Conservation (phyloP, 2,888 invertebrate genomes). For the Caenorhabditis sulstoni region DNA sequence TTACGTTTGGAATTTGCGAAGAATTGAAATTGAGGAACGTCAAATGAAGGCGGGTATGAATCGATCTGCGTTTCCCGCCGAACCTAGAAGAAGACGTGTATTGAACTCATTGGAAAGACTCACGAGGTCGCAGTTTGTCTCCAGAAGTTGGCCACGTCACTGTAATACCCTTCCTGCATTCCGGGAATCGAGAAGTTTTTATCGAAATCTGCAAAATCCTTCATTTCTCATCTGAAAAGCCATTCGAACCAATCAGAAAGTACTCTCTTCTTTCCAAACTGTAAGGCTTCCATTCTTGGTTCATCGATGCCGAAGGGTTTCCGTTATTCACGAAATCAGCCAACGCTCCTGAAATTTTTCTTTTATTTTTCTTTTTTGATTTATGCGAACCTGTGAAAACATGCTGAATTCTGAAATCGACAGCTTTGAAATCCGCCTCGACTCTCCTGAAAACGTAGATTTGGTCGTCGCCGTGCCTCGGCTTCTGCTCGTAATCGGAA, state of each 20-base stretch:
- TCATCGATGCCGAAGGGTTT: background rate
- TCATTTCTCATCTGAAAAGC: background rate
- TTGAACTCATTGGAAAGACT: background rate
- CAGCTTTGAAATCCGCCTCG: background rate
- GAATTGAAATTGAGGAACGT: background rate
- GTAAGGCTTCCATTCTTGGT: background rate
- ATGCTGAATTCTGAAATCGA: background rate
- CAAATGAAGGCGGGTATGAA: background rate
- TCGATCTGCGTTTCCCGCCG: background rate
- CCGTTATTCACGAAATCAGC: background rate
- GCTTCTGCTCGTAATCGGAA: background rate
- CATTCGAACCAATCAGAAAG: background rate
- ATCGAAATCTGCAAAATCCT: background rate
- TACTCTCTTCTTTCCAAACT: conserved; percentile 1
- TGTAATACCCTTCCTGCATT: background rate
- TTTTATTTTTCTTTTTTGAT: too few species aligned
- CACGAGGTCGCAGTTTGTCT: background rate
- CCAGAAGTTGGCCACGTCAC: background rate
- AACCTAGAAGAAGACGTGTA: background rate
- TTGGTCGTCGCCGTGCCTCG: background rate
- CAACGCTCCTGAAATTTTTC: background rate
- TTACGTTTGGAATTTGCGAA: conserved; percentile 1
- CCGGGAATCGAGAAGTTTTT: background rate
- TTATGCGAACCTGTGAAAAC: background rate
- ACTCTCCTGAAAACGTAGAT: background rate